Evolutionary conservation across 2,888 invertebrate genomes (phyloP).

Genomic region (Callosobruchus maculatus): DNA sequence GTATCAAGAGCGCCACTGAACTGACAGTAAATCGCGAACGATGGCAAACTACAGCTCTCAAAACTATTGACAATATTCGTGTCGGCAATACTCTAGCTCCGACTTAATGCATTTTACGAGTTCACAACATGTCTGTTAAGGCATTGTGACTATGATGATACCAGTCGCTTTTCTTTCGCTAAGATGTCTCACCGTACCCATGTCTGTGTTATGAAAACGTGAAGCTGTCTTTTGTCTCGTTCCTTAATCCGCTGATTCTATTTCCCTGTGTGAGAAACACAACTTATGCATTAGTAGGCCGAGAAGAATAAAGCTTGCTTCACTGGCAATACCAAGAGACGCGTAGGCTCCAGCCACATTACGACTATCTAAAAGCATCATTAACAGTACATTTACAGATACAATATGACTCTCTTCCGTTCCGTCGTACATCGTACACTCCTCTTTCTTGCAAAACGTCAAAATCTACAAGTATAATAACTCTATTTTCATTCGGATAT

Average conservation of each 20-base stretch:
- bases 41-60: no score
- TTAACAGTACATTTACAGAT: background rate
- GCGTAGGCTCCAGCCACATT: background rate
- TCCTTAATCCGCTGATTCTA: background rate
- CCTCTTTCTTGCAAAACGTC: background rate
- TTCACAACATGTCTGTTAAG: no score
- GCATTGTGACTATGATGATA: no score
- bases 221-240: background rate
- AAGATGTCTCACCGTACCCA: no score
- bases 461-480: background rate
- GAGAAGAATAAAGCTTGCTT: background rate
- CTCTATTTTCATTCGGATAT: background rate
- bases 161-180: no score
- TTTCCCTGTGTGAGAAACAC: background rate
- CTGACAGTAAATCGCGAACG: no score
- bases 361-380: background rate
- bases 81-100: no score
- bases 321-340: background rate
- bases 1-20: no score
- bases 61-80: no score
- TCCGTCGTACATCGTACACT: no score
- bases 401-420: background rate
- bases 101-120: no score
- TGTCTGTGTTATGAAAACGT: background rate
- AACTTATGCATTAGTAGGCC: background rate